A percentile compares a stretch with the other conserved stretches of the same genome.
Conservation (phyloP, 2,113 vertebrate genomes). For the Crotalus horridus region DNA sequence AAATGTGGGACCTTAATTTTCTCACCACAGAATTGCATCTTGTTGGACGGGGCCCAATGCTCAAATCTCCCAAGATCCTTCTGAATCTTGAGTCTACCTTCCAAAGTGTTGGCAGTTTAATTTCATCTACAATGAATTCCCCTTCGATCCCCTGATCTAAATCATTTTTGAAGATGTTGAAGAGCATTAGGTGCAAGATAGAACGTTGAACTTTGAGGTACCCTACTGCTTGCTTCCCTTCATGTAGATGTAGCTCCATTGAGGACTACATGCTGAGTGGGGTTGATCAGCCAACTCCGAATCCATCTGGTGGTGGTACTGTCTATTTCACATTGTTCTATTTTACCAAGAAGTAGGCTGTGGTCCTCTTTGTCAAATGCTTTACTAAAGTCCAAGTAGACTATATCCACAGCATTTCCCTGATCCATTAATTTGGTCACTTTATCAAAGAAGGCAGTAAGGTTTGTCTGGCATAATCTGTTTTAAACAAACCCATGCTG, state of each 20-base stretch:
- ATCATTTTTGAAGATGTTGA: not conserved
- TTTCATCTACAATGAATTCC: not conserved
- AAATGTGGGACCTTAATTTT: not conserved
- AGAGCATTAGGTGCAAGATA: not conserved
- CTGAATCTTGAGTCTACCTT: not conserved
- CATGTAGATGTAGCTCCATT: not conserved
- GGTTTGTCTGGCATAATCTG: not conserved
- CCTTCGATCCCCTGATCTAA: not conserved
- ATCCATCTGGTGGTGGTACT: not conserved
- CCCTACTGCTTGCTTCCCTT: not conserved
- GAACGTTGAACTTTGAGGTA: not conserved
- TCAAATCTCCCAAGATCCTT: not conserved
- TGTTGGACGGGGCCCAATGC: not conserved
- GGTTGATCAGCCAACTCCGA: not conserved
- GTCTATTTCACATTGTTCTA: not conserved
- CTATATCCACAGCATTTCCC: not conserved
- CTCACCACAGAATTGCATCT: not conserved
- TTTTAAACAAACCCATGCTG: not conserved
- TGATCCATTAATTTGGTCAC: not conserved
- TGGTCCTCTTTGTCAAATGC: not conserved
- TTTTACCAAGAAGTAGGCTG: not conserved
- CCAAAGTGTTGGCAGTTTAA: not conserved
- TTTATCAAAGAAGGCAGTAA: not conserved
- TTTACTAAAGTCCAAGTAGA: not conserved
- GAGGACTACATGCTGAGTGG: not conserved